Evolutionary conservation across 2,888 invertebrate species (phyloP).

Genomic region (Ochropleura plecta): DNA sequence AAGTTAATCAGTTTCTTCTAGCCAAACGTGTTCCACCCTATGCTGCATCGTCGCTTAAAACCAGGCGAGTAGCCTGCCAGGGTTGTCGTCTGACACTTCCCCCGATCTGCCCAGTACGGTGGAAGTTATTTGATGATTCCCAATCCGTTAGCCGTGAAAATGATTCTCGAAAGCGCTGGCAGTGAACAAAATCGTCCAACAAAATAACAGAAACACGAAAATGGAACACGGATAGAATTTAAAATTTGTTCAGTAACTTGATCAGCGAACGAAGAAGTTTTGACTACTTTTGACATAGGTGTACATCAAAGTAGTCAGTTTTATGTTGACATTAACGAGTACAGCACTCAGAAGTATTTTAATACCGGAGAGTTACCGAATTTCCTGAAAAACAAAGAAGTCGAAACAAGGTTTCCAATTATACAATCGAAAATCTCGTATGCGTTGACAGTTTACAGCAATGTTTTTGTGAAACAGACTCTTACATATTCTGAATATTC

Average conservation of each 20-base stretch:
- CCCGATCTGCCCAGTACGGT: no score
- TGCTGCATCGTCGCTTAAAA: not conserved
- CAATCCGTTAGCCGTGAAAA: not conserved
- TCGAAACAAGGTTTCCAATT: conserved; percentile 18
- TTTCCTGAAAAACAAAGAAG: conserved; percentile 8
- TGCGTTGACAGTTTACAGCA: not conserved
- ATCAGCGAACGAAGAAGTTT: conserved; percentile 29
- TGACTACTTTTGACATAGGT: conserved; percentile 37
- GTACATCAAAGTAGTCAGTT: conserved; percentile 3
- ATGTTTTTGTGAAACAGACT: not conserved
- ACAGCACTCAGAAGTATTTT: conserved; percentile 26
- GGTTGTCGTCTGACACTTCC: no score
- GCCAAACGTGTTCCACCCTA: not conserved
- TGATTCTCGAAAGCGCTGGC: not conserved
- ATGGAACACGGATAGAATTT: conserved; percentile 26
- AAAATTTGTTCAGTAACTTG: conserved; percentile 31
- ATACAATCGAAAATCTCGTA: not conserved
- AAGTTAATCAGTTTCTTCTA: not conserved
- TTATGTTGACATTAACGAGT: conserved; percentile 6
- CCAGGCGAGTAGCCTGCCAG: not conserved
- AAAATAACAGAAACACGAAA: conserved; percentile 20
- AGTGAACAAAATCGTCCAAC: not conserved
- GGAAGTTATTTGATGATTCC: no score
- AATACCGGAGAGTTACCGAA: conserved; percentile 13
- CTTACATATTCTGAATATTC: not conserved